These are phyloP conservation scores for Oryctes rhinoceros DNA, from an alignment of 1,140 invertebrate species.

Conservation along the genomic window DNA sequence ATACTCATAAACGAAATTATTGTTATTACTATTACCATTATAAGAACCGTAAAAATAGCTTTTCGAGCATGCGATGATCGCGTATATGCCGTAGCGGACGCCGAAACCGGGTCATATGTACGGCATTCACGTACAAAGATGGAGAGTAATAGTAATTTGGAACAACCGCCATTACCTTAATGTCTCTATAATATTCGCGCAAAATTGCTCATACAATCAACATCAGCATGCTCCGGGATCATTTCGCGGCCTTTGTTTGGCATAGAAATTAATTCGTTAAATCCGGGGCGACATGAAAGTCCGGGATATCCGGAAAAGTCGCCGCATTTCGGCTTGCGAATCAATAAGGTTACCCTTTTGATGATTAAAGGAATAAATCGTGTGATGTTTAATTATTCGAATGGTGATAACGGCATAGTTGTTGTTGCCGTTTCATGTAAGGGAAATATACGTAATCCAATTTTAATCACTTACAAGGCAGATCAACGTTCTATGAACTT, in stretches of 20 bases:
- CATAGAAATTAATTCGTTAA: constrained; percentile 27
- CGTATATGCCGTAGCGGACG: constrained; percentile 16
- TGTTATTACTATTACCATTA: constrained; percentile 24
- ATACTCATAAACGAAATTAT: constrained; percentile 19
- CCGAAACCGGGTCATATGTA: constrained; percentile 34
- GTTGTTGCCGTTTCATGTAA: neutral
- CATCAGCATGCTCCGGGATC: constrained; percentile 29
- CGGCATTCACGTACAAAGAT: constrained; percentile 38
- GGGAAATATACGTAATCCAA: neutral
- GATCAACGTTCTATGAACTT: too few relatives aligned
- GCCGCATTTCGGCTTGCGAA: neutral
- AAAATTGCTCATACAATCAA: constrained; percentile 40
- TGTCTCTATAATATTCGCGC: constrained; percentile 40
- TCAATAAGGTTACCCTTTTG: neutral
- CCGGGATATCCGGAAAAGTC: neutral
- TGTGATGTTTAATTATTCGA: neutral
- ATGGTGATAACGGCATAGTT: neutral
- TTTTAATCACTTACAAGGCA: neutral
- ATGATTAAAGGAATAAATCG: neutral
- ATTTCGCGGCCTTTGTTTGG: constrained; percentile 26
- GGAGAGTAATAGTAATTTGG: constrained; percentile 40
- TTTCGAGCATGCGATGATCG: constrained; percentile 9
- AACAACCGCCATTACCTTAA: constrained; percentile 39
- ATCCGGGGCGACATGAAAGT: constrained; percentile 26
- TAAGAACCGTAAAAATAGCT: constrained; percentile 31